phyloP scores from a whole-genome alignment of 2,113 vertebrate genomes.

The Periophthalmus modestus region DNA sequence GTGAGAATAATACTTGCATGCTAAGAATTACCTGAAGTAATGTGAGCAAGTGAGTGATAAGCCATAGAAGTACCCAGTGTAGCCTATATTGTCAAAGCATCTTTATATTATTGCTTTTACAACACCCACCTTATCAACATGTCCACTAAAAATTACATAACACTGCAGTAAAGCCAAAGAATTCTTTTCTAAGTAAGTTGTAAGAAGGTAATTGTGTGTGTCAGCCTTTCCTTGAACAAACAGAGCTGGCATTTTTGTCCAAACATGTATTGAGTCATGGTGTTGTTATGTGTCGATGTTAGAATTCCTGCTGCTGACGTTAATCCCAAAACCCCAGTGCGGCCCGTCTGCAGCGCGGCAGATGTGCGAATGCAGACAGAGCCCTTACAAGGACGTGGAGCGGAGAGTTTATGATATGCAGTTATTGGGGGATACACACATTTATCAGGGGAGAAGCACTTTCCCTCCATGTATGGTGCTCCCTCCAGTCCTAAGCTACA shows the following conservation, averaged over 20 bases:
- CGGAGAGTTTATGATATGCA: slow-evolving; percentile 61
- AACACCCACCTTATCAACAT: slow-evolving; percentile 29
- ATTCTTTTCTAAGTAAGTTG: slow-evolving; percentile 25
- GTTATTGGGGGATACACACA: slow-evolving; percentile 73
- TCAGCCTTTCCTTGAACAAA: slow-evolving; percentile 47
- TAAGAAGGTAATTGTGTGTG: slow-evolving; percentile 39
- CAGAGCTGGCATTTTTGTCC: slow-evolving; percentile 40
- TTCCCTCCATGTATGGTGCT: slow-evolving; percentile 77
- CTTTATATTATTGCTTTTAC: neutral
- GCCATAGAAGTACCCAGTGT: neutral
- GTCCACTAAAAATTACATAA: slow-evolving; percentile 43
- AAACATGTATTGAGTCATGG: slow-evolving; percentile 59
- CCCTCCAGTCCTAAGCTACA: slow-evolving; percentile 36
- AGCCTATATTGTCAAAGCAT: neutral
- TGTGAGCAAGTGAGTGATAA: neutral
- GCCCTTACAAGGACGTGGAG: slow-evolving; percentile 75
- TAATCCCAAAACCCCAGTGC: slow-evolving; percentile 21
- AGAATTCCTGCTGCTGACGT: slow-evolving; percentile 32
- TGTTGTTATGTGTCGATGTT: slow-evolving; percentile 41
- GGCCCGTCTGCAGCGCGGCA: slow-evolving; percentile 41
- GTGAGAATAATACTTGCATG: too few relatives aligned
- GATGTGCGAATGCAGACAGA: slow-evolving; percentile 32
- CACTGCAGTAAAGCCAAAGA: slow-evolving; percentile 19
- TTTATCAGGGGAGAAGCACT: slow-evolving; percentile 71
- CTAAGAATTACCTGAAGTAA: too few relatives aligned